Evolutionary conservation across 2,888 invertebrate genomes (phyloP).

Genomic region (Lithosia quadra): DNA sequence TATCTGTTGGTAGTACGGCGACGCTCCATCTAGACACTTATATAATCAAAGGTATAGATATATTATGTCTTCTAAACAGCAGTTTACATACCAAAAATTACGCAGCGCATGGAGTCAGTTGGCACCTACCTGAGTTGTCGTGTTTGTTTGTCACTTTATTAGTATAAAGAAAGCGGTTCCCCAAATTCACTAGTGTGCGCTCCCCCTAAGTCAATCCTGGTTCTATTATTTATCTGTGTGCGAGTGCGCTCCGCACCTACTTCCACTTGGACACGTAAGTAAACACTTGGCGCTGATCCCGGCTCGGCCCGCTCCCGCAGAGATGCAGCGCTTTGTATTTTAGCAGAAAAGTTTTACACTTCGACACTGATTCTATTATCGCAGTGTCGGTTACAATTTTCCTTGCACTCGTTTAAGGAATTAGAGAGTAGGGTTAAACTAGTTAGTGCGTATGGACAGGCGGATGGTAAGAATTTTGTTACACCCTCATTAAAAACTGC

Average conservation of each 20-base stretch:
- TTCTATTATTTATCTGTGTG: slow-evolving; percentile 23
- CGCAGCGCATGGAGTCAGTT: neutral
- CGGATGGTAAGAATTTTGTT: too few species aligned
- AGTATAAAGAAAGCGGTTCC: neutral
- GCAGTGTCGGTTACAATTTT: neutral
- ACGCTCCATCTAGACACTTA: too few species aligned
- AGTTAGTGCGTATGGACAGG: too few species aligned
- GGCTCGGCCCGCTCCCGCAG: slow-evolving; percentile 2
- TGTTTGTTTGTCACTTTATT: neutral
- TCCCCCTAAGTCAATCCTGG: slow-evolving; percentile 10
- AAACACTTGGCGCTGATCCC: slow-evolving; percentile 31
- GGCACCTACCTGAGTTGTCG: neutral
- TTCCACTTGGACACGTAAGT: slow-evolving; percentile 14
- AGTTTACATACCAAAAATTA: too few species aligned
- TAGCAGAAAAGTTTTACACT: neutral
- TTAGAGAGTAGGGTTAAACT: too few species aligned
- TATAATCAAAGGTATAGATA: too few species aligned
- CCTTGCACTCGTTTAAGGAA: neutral
- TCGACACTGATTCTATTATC: neutral
- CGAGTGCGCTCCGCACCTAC: slow-evolving; percentile 21
- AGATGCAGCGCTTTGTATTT: neutral
- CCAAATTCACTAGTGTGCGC: slow-evolving; percentile 10
- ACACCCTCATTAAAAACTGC: too few species aligned
- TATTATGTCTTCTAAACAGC: too few species aligned
- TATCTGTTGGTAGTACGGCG: too few species aligned